Evolutionary conservation across 1,140 invertebrate species (phyloP), one percentile per base, ranked within the genome.

Genomic region (Potamilus streckersoni): DNA sequence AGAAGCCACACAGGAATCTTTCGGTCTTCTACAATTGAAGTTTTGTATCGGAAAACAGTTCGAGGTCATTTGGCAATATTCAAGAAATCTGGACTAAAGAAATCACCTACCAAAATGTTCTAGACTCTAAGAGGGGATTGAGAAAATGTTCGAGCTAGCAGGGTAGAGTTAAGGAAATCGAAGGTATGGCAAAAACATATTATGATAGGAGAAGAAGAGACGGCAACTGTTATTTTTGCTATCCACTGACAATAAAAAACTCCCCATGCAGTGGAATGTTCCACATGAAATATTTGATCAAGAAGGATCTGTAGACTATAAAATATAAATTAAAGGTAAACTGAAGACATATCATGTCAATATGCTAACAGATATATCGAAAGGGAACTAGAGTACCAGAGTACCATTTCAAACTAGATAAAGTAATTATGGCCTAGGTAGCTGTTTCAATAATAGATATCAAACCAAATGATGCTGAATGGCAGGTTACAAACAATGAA

Each of bases 11-110:
- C 79, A 84, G 64, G 74, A 69, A 27, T 75, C 62, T 31, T 55
- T 66, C 19, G 82, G 80, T 55, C 85, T 85, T 76, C 38, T 74
- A 82, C 84, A 31, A 85, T 86, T 81, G 80, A 83, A 59, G 38
- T 86, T 31, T 56, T 87, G 16, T 85, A 81, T 80, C 81, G 84
- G 16, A 76, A 80, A 61, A 76, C 69, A 23, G 81, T 83, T 16
- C 69, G 82, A 57, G 80, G 78, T 56, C 81, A 80, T 55, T 69
- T 82, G 72, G 60, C 59, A 23, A 78, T 84, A 55, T 58, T 84
- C 16, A 75, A 70, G 82, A 84, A 60, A 76, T 31, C 77, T 84
- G 55, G 56, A n/a, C 27, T 31, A 31, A 31, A 31, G 27, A 31
- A 31, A 31, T 31, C 66, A n/a, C 2, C 11, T 38, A 13, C 31